A percentile compares a stretch with the other conserved stretches of the same genome.
These are phyloP conservation scores for Pseudolycoriella hygida DNA, from an alignment of 2,888 invertebrate species.

Conservation along the genomic window DNA sequence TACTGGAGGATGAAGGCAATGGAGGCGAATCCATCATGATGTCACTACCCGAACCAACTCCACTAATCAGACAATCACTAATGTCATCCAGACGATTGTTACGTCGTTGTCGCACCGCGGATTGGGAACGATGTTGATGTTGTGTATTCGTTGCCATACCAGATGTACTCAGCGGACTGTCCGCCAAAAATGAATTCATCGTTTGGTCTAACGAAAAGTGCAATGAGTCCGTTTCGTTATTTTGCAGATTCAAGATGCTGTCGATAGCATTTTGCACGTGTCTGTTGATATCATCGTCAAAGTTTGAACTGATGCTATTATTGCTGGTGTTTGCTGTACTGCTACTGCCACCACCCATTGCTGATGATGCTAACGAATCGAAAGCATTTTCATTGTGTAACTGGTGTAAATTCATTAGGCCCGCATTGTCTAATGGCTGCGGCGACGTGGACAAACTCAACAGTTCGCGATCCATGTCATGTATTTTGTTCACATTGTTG, in stretches of 20 bases:
- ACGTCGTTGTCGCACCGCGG: neutral
- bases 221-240: conserved; percentile 28
- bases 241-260: conserved; percentile 54
- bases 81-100: conserved; percentile 19
- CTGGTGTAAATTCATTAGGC: conserved; percentile 4
- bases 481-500: conserved; percentile 9
- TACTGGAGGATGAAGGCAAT: conserved; percentile 5
- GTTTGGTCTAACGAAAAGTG: conserved; percentile 25
- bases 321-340: conserved; percentile 8
- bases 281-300: conserved; percentile 46
- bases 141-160: conserved; percentile 4
- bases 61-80: conserved; percentile 20
- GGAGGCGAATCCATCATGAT: conserved; percentile 15
- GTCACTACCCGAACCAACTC: conserved; percentile 13
- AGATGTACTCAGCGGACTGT: conserved; percentile 23
- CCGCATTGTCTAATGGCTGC: neutral
- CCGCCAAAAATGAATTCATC: conserved; percentile 26
- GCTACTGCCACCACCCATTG: neutral
- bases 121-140: conserved; percentile 1
- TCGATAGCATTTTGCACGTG: conserved; percentile 68
- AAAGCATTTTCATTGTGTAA: conserved; percentile 13
- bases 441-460: conserved; percentile 5
- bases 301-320: conserved; percentile 19
- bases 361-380: neutral
- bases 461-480: conserved; percentile 6